phyloP scores from a whole-genome alignment of 2,797 vertebrate genomes.

The Bufotes viridis region DNA sequence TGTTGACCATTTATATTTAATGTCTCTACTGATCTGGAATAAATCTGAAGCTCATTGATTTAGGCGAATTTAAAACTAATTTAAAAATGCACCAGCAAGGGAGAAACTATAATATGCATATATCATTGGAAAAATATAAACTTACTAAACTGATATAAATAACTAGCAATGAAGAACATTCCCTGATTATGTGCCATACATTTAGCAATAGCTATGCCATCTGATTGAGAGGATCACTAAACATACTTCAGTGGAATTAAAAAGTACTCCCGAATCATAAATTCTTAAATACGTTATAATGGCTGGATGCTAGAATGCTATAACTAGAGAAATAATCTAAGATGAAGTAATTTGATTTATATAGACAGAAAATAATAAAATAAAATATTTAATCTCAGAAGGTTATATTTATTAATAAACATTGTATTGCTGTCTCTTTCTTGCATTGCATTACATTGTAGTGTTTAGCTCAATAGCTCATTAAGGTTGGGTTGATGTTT shows the following conservation, averaged over 20 bases:
- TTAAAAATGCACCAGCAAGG: constrained; percentile 2
- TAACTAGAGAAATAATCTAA: constrained; percentile 1
- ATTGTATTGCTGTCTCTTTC: not conserved
- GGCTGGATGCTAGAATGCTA: constrained; percentile 1
- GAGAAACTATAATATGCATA: not conserved
- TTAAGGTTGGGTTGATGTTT: not conserved
- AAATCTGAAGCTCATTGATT: constrained; percentile 23
- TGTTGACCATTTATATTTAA: not conserved
- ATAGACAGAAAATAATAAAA: not conserved
- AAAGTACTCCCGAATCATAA: constrained; percentile 3
- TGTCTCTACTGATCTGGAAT: not conserved
- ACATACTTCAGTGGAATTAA: constrained; percentile 34
- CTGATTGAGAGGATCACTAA: not conserved
- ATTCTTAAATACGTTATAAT: not conserved
- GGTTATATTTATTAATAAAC: not conserved
- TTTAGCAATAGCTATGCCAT: not conserved
- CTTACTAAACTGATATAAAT: constrained; percentile 33
- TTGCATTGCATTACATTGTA: not conserved
- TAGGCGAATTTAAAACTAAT: constrained; percentile 9
- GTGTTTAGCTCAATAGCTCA: not conserved
- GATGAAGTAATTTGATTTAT: constrained; percentile 15
- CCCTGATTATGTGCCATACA: constrained; percentile 28
- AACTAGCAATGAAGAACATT: constrained; percentile 15
- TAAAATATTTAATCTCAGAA: constrained; percentile 1
- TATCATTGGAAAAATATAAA: constrained; percentile 13